Conservation (phyloP, 2,797 vertebrate species). For the Emys orbicularis region DNA sequence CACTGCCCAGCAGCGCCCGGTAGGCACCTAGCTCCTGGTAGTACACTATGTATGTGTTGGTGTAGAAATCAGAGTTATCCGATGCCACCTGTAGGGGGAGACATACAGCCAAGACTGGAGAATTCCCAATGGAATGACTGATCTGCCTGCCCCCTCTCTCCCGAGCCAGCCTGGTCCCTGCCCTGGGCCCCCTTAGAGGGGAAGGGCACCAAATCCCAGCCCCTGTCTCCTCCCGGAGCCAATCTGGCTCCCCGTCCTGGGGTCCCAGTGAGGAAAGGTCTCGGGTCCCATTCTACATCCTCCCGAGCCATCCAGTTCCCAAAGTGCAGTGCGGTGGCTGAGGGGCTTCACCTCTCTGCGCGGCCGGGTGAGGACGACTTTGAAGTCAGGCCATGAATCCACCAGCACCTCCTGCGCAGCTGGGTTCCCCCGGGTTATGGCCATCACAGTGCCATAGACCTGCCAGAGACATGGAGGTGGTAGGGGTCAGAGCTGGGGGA, state of each 20-base stretch:
- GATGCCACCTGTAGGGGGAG: background rate
- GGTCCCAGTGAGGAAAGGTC: too few relatives aligned
- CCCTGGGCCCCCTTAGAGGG: too few relatives aligned
- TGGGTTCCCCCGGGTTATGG: background rate
- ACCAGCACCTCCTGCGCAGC: background rate
- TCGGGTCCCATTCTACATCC: too few relatives aligned
- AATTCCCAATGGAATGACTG: background rate
- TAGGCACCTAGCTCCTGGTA: background rate
- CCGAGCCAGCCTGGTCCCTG: too few relatives aligned
- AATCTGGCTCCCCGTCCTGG: too few relatives aligned
- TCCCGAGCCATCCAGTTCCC: too few relatives aligned
- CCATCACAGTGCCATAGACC: background rate
- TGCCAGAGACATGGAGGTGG: too few relatives aligned
- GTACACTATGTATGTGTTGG: background rate
- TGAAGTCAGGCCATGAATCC: constrained; percentile 21
- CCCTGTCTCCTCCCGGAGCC: too few relatives aligned
- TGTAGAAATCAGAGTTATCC: background rate
- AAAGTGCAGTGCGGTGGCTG: background rate
- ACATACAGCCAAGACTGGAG: background rate
- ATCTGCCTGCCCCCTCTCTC: too few relatives aligned
- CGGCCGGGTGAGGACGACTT: background rate
- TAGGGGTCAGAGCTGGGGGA: background rate
- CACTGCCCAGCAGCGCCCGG: background rate
- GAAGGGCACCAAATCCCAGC: too few relatives aligned
- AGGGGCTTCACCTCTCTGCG: background rate